phyloP scores from a whole-genome alignment of 2,797 vertebrate species.

The Synaphobranchus kaupii region DNA sequence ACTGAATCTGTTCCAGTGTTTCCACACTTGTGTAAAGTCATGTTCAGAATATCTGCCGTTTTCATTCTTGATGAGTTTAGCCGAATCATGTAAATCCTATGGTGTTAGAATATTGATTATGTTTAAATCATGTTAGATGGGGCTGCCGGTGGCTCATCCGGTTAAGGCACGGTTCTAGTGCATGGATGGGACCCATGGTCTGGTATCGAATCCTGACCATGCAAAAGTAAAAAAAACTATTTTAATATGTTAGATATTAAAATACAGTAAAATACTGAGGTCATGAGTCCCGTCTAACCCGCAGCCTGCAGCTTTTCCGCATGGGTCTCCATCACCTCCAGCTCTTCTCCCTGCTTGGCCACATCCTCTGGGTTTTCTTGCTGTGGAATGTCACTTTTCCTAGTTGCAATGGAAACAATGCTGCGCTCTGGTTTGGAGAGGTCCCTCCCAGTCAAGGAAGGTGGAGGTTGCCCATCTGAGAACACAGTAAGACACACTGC shows the following conservation, averaged over 20 bases:
- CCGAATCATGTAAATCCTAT: too few relatives aligned
- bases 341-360: slow-evolving; percentile 43
- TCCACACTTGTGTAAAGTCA: neutral
- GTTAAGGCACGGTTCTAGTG: too few relatives aligned
- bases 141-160: too few relatives aligned
- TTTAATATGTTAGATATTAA: too few relatives aligned
- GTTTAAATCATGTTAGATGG: too few relatives aligned
- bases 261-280: neutral
- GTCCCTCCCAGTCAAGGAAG: slow-evolving; percentile 30
- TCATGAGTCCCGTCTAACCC: slow-evolving; percentile 46
- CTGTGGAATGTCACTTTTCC: slow-evolving; percentile 39
- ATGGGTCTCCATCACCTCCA: slow-evolving; percentile 53
- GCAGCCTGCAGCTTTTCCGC: slow-evolving; percentile 48
- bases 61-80: too few relatives aligned
- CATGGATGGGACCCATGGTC: too few relatives aligned
- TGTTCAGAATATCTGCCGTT: neutral
- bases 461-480: slow-evolving; percentile 22
- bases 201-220: too few relatives aligned
- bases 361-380: slow-evolving; percentile 35
- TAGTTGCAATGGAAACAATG: slow-evolving; percentile 30
- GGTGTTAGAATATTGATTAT: too few relatives aligned
- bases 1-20: neutral
- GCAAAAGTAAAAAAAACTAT: too few relatives aligned
- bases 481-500: neutral
- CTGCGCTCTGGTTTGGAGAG: slow-evolving; percentile 27